Base-by-base conservation (phyloP, 2,113 vertebrate genomes). In the Proterorhinus semilunaris region DNA sequence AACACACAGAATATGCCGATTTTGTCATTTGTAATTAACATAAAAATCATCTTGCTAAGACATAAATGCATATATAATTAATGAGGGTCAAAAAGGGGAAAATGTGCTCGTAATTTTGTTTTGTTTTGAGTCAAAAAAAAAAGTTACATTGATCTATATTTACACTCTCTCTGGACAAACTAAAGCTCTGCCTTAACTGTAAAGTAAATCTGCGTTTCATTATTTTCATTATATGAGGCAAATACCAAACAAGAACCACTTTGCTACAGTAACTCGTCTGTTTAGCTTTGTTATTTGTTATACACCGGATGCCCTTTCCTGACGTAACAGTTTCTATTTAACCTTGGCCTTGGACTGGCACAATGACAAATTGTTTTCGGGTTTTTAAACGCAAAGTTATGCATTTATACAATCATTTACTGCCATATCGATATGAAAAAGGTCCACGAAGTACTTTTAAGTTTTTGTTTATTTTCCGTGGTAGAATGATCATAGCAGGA, bases 361-460 rank as follows among this genome's bases (percentile, higher is more conserved):
- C 8, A 36, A 13, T 42, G 7, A 17, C 10, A 42, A 21, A 21
- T 21, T 21, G 2, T 21, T 21, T 21, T 21, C 21, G 21, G 21
- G 2, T 21, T 21, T 21, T 21, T 1, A 47, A 6, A 8, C 7
- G 10, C 46, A 7, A 47, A 36, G 46, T 47, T 47, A 47, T 47
- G 46, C 46, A 36, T 36, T 47, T 13, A 7, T 15, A 42, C 21
- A 58, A 58, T 3, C 27, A 36, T 36, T 21, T 10, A 21, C 21
- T 57, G 5, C 1, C 6, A 21, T 15, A 15, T 43, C 36, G 8
- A 7, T 15, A 42, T 5, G n/a, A 43, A 27, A 59, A 8, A 6
- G 58, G n/a, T 61, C 36, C 58, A 61, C 58, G 5, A n/a, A n/a
- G 58, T 10, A 61, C 58, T 15, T 61, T 61, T 16, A 61, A 10